These are phyloP conservation scores for Protomyctophum bolini DNA, from an alignment of 2,113 vertebrate species.

Conservation along the genomic window DNA sequence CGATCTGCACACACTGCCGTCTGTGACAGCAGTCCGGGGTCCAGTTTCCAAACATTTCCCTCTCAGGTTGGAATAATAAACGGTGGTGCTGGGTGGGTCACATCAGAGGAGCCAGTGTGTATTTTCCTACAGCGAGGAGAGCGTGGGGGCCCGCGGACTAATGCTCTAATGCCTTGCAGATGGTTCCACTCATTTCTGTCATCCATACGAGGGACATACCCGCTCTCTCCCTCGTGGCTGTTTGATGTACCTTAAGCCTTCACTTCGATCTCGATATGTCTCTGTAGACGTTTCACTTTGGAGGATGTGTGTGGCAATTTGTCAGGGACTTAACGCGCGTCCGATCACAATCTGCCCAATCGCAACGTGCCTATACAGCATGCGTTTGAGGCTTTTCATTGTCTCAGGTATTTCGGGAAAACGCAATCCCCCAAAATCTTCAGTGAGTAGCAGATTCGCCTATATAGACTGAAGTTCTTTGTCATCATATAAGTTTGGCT, in stretches of 20 bases:
- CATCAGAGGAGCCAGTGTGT: slow-evolving; percentile 59
- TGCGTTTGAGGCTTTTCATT: slow-evolving; percentile 11
- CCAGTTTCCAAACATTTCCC: slow-evolving; percentile 74
- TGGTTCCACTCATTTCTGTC: slow-evolving; percentile 61
- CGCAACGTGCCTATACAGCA: slow-evolving; percentile 8
- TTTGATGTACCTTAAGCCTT: slow-evolving; percentile 54
- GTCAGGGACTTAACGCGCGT: slow-evolving; percentile 27
- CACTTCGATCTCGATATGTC: slow-evolving; percentile 43
- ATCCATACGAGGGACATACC: slow-evolving; percentile 39
- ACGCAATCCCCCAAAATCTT: not conserved
- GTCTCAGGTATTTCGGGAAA: slow-evolving; percentile 6
- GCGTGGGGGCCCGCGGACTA: slow-evolving; percentile 46
- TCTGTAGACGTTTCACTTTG: slow-evolving; percentile 17
- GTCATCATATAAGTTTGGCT: not conserved
- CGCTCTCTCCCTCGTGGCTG: slow-evolving; percentile 25
- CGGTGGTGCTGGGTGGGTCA: slow-evolving; percentile 52
- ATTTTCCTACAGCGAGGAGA: slow-evolving; percentile 64
- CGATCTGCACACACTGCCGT: no score
- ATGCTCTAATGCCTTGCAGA: slow-evolving; percentile 68
- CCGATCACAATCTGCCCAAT: slow-evolving; percentile 35
- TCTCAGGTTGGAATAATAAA: slow-evolving; percentile 77
- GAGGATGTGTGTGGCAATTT: slow-evolving; percentile 34
- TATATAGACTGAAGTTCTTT: not conserved
- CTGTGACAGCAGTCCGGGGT: slow-evolving; percentile 20
- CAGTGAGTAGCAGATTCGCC: not conserved